phyloP scores from a whole-genome alignment of 2,888 invertebrate genomes.

The Oxystoma pomonae region DNA sequence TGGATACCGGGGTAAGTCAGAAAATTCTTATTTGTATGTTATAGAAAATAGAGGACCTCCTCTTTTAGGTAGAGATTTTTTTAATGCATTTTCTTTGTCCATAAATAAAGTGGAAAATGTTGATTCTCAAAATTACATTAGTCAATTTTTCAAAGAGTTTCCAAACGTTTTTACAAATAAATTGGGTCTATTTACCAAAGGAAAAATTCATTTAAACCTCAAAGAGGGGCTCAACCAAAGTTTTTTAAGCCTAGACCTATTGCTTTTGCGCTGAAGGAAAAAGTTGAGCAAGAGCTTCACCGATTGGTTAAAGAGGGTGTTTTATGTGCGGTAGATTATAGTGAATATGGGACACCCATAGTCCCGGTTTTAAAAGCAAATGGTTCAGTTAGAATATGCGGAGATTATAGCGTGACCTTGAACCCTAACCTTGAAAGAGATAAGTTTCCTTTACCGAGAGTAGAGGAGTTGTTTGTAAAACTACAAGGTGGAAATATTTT shows the following conservation, averaged over 20 bases:
- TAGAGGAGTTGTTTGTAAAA: slow-evolving; percentile 4
- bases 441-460: not conserved
- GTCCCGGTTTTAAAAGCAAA: slow-evolving; percentile 3
- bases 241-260: slow-evolving; percentile 1
- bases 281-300: slow-evolving; percentile 1
- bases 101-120: too few species aligned
- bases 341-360: slow-evolving; percentile 3
- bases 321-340: not conserved
- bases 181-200: not conserved
- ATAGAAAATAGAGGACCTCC: too few species aligned
- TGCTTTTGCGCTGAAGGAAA: not conserved
- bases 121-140: not conserved
- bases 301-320: not conserved
- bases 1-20: too few species aligned
- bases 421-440: not conserved
- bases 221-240: not conserved
- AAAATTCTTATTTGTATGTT: too few species aligned
- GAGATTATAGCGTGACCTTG: slow-evolving; percentile 4
- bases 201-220: slow-evolving; percentile 2
- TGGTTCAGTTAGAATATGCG: not conserved
- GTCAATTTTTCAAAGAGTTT: not conserved
- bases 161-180: not conserved
- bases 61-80: too few species aligned
- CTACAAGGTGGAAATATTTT: not conserved
- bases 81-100: too few species aligned